These are phyloP conservation scores for Rhynchomys soricoides DNA, from an alignment of 2,113 vertebrate genomes.

Conservation along the genomic window DNA sequence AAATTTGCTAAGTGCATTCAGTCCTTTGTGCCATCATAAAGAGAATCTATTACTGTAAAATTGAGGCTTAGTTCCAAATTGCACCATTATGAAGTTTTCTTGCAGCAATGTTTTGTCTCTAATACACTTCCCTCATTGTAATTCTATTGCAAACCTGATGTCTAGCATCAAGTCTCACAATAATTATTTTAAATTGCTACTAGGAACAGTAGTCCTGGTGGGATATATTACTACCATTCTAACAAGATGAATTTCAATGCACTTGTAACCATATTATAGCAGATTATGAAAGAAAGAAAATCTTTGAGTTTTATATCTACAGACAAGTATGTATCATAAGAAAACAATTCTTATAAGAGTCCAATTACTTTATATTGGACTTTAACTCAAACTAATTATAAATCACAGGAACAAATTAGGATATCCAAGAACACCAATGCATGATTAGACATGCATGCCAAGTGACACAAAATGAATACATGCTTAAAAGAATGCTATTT, in stretches of 20 bases:
- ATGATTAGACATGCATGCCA: slow-evolving; percentile 38
- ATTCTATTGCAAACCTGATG: slow-evolving; percentile 94
- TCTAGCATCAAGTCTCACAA: slow-evolving; percentile 97
- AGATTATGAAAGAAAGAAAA: slow-evolving; percentile 89
- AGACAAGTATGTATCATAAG: slow-evolving; percentile 81
- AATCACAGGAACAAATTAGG: slow-evolving; percentile 77
- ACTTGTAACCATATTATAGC: slow-evolving; percentile 90
- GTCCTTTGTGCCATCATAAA: slow-evolving; percentile 91
- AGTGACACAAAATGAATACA: slow-evolving; percentile 62
- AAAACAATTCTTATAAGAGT: slow-evolving; percentile 84
- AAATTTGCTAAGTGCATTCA: slow-evolving; percentile 92
- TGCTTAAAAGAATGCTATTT: slow-evolving; percentile 69
- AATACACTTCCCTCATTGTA: slow-evolving; percentile 93
- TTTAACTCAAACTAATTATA: slow-evolving; percentile 81
- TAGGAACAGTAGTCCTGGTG: slow-evolving; percentile 95
- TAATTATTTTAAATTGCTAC: slow-evolving; percentile 99
- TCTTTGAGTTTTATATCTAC: slow-evolving; percentile 85
- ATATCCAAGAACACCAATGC: neutral
- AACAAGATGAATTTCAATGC: slow-evolving; percentile 95
- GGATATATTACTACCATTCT: slow-evolving; percentile 96
- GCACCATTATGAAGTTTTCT: slow-evolving; percentile 93
- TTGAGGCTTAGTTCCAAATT: slow-evolving; percentile 93
- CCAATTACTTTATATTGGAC: slow-evolving; percentile 76
- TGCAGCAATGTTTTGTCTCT: slow-evolving; percentile 92
- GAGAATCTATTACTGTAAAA: slow-evolving; percentile 93